Percentiles rank a stretch among this genome's conserved stretches.
phyloP scores from a whole-genome alignment of 2,888 invertebrate genomes.

The Cyrtodaria siliqua region DNA sequence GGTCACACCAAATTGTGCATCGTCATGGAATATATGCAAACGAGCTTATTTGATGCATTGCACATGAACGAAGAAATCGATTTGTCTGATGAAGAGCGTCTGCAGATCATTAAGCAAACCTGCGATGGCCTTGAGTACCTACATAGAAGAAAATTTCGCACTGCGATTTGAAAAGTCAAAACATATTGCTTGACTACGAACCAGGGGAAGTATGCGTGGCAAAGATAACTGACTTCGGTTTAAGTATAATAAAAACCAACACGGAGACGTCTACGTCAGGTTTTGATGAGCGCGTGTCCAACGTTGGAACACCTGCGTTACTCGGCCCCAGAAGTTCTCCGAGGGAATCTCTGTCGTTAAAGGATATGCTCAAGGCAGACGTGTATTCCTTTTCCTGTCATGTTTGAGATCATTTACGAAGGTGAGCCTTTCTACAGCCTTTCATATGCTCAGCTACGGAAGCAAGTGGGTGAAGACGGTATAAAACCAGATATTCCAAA shows the following conservation, averaged over 20 bases:
- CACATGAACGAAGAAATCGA: conserved; percentile 43
- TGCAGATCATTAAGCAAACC: conserved; percentile 50
- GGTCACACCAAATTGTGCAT: conserved; percentile 50
- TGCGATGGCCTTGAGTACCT: conserved; percentile 54
- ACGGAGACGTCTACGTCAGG: conserved; percentile 31
- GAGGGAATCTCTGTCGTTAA: conserved; percentile 44
- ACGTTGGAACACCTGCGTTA: conserved; percentile 61
- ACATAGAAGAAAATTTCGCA: conserved; percentile 59
- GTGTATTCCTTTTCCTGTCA: conserved; percentile 54
- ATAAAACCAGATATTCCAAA: conserved; percentile 30
- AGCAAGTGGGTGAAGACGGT: conserved; percentile 49
- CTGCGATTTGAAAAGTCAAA: conserved; percentile 64
- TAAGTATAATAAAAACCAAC: conserved; percentile 63
- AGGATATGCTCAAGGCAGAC: conserved; percentile 55
- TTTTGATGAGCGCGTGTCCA: conserved; percentile 17
- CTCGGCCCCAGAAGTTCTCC: conserved; percentile 64
- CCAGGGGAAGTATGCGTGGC: conserved; percentile 24
- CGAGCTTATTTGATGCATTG: conserved; percentile 55
- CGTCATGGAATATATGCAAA: conserved; percentile 64
- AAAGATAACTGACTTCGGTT: conserved; percentile 68
- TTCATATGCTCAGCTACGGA: conserved; percentile 34
- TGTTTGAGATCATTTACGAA: conserved; percentile 54
- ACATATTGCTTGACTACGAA: conserved; percentile 55
- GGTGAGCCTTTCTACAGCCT: conserved; percentile 57
- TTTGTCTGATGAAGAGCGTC: conserved; percentile 43